Evolutionary conservation across 2,797 vertebrate genomes (phyloP), one percentile per base, ranked within the genome.

Genomic region (Typhlichthys eigenmanni): DNA sequence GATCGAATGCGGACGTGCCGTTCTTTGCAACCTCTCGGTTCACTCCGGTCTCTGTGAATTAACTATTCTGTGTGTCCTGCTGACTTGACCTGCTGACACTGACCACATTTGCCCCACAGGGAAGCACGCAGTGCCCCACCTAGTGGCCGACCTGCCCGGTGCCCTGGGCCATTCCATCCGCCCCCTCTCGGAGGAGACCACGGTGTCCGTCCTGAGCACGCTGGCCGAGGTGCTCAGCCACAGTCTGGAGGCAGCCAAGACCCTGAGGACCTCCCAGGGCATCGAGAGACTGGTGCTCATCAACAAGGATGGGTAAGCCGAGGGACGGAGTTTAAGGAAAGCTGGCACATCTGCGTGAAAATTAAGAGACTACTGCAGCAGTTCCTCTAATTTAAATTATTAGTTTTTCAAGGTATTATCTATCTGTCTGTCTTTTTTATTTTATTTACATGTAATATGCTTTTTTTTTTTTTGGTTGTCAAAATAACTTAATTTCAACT

Each of bases 251-350:
- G 96, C 96, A 0, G 96, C 96, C 64, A 98, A 98, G 86, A 93
- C 93, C 51, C 92, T 99, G 58, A 89, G 96, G 58, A 91, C 94
- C 77, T 94, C 95, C 0, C 95, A 98, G 79, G 97, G 97, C 59
- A 96, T 99, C 0, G 97, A 99, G 87, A 96, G 96, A 62, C 88
- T 99, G 76, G 96, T 98, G 80, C 91, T 98, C 13, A 97, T 99
- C 76, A 98, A 96, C 86, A 98, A 98, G 69, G 95, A 97, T 17
- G 93, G 95, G 97, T 98, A 60, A 38, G 85, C 56, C 58, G 47
- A 17, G 17, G 16, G 14, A 19, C 7, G 2, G 24, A 55, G 9
- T 47, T 4, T 46, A n/a, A 17, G 11, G 43, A 5, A 1, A 13
- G 13, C 1, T 17, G n/a, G 0, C 47, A 57, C 7, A 29, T 1